Evolutionary conservation across 2,113 vertebrate species (phyloP).

Genomic region (Axis porcinus): DNA sequence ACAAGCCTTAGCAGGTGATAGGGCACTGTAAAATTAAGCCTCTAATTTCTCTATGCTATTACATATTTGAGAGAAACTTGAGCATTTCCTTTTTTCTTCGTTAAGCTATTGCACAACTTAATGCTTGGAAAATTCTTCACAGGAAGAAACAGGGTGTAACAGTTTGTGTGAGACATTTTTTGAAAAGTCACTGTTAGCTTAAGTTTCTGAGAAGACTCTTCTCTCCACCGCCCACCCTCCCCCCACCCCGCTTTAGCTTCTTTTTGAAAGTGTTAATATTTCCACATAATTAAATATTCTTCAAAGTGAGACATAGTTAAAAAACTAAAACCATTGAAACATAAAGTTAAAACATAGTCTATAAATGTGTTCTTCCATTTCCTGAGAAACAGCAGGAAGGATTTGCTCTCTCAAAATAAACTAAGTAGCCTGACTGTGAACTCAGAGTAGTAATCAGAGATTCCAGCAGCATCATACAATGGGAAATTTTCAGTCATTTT

Average conservation of each 20-base stretch:
- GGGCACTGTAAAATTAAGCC: slow-evolving; percentile 9
- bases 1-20: slow-evolving; percentile 5
- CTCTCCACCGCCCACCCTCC: background rate
- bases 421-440: slow-evolving; percentile 48
- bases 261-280: slow-evolving; percentile 36
- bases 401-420: slow-evolving; percentile 72
- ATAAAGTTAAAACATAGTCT: slow-evolving; percentile 37
- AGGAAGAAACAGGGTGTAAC: slow-evolving; percentile 61
- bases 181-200: slow-evolving; percentile 22
- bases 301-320: slow-evolving; percentile 41
- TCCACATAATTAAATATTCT: slow-evolving; percentile 41
- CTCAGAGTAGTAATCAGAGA: slow-evolving; percentile 50
- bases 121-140: slow-evolving; percentile 63
- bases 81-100: background rate
- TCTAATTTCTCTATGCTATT: slow-evolving; percentile 17
- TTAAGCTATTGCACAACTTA: slow-evolving; percentile 39
- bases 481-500: slow-evolving; percentile 40
- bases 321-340: slow-evolving; percentile 35
- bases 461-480: background rate
- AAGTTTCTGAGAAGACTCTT: background rate
- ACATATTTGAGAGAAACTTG: slow-evolving; percentile 39
- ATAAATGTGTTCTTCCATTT: slow-evolving; percentile 60
- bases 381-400: slow-evolving; percentile 71
- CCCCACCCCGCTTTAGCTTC: background rate
- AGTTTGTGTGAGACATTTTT: slow-evolving; percentile 32